Base-by-base conservation (phyloP, 2,888 invertebrate species). In the Terebella lapidaria region DNA sequence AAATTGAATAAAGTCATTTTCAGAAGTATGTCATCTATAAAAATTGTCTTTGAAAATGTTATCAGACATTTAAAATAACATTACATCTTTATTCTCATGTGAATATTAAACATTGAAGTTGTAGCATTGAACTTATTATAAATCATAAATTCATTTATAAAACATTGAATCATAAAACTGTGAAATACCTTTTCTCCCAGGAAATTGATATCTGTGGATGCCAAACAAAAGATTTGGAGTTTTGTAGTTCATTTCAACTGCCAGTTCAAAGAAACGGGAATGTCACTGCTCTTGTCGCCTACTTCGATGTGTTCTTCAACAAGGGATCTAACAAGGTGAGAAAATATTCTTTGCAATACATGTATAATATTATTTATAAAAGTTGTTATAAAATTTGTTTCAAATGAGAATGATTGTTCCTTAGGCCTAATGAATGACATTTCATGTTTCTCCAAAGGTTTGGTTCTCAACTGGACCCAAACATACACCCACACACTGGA, bases 241-340 rank as follows among this genome's bases (percentile, higher is more conserved):
- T 83, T 65, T 71, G 72, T 0, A 85, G 88, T 4, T 81, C 86
- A 15, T 92, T 94, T 76, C 83, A 84, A 64, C 80, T 93, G 28
- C 84, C 81, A 30, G 86, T 88, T 28, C 83, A 80, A 0, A 84
- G 85, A 71, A 86, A 87, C 71, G 89, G 90, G 20, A 79, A 82
- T 29, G 74, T 96, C 35, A 91, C 91, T 1, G 89, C 90, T 1
- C 83, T 95, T 64, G 89, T 90, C 59, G 94, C 94, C 4, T 95
- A 91, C 82, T 96, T 96, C 83, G 93, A 94, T 81, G 89, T 80
- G 3, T 29, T 30, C 5, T 68, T 68, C 47, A n/a, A 28, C 18
- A 45, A 55, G 22, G 49, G 58, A 25, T 49, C 58, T 27, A 42
- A 54, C 18, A 46, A 63, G 60, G 67, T 67, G 15, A 42, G 35